Evolutionary conservation across 2,888 invertebrate genomes (phyloP), one percentile per base, ranked within the genome.

Genomic region (Endomychus coccineus): DNA sequence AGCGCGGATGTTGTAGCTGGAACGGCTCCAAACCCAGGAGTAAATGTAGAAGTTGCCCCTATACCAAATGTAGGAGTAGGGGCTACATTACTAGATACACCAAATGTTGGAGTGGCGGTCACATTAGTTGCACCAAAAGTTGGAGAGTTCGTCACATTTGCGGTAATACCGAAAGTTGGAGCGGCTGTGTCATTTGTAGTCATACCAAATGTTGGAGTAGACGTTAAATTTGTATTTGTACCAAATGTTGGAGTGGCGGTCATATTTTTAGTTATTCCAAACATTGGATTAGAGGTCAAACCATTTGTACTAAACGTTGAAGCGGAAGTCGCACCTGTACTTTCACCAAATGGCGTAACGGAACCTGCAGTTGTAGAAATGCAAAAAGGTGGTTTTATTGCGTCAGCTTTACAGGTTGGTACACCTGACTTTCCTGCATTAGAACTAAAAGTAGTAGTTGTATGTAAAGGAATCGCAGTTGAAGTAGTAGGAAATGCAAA

Each of bases 81-180:
- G 3, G 23, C 14, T 6, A 4, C 5, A 6, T 19, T 6, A 19
- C 6, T 19, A 7, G 21, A 7, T 6, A 19, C 21, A 7, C 6
- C 21, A 19, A n/a, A 7, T 19, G 6, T 19, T 19, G 21, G 9
- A 19, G 6, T n/a, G 9, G 9, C 6, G 6, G 9, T 19, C 21
- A 19, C 6, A n/a, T 19, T 27, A 27, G 4, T 28, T 35, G 27
- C 16, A 35, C 28, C 15, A 35, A 35, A 35, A 28, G 27, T 1
- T 16, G 22, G 11, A 28, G 23, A 2, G 12, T 15, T 28, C 14
- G 35, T 28, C 21, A 19, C 21, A 19, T 19, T 19, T 19, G 21
- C 21, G 21, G 6, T 19, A 7, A n/a, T n/a, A 7, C 21, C 21
- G 16, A 35, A 35, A n/a, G 19, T 15, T 15, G 27, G 7, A 27